Percentiles rank a stretch among this genome's conserved stretches.
Conservation (phyloP, 1,140 invertebrate species). For the Venturia canescens region DNA sequence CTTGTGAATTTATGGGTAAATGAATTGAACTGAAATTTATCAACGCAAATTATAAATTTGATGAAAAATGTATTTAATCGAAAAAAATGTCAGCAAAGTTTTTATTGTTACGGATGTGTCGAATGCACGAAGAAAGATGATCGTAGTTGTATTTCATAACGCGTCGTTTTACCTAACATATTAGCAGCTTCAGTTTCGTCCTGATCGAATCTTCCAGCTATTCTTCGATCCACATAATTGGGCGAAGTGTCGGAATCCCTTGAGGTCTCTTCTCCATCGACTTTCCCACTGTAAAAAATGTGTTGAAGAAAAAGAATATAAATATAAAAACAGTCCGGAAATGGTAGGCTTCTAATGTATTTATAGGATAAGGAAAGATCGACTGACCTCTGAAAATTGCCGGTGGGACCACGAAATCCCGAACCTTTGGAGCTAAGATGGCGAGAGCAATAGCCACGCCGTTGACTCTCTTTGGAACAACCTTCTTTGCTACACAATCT, state of each 20-base stretch:
- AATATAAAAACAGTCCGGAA: neutral
- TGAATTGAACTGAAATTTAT: neutral
- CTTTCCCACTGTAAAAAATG: conserved; percentile 71
- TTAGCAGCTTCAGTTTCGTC: conserved; percentile 98
- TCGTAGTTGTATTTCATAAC: neutral
- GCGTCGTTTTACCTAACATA: conserved; percentile 86
- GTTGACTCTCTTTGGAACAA: conserved; percentile 98
- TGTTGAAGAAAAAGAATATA: neutral
- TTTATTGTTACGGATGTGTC: neutral
- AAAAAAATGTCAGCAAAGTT: too few species aligned
- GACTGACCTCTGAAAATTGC: conserved; percentile 75
- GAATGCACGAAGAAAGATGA: neutral
- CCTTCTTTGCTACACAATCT: conserved; percentile 95
- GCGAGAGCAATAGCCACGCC: conserved; percentile 96
- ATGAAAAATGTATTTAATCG: too few species aligned
- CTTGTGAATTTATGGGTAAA: neutral
- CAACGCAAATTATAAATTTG: too few species aligned
- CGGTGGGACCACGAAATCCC: conserved; percentile 77
- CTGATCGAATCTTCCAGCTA: conserved; percentile 89
- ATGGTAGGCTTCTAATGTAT: neutral
- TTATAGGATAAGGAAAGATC: neutral
- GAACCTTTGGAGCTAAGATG: conserved; percentile 94
- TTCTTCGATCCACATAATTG: conserved; percentile 83
- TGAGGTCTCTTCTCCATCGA: conserved; percentile 93
- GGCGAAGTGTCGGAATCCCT: conserved; percentile 93